phyloP scores from a whole-genome alignment of 2,797 vertebrate genomes.

The Liasis olivaceus region DNA sequence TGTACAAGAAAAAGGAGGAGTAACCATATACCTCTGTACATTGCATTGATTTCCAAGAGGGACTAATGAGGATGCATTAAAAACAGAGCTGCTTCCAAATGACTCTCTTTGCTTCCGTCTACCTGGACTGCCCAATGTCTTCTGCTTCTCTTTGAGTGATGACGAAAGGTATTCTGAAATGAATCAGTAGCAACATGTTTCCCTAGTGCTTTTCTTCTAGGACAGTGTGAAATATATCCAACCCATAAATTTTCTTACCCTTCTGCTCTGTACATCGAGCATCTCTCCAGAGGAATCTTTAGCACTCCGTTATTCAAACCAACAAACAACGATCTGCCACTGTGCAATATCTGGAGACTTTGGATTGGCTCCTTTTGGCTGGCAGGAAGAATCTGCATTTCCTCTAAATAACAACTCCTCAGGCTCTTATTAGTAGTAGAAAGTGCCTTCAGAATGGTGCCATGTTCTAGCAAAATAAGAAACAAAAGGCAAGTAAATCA shows the following conservation, averaged over 20 bases:
- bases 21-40: slow-evolving; percentile 10
- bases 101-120: slow-evolving; percentile 11
- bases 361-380: slow-evolving; percentile 87
- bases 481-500: slow-evolving; percentile 54
- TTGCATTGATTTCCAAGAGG: slow-evolving; percentile 30
- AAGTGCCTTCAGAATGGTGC: slow-evolving; percentile 94
- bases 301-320: slow-evolving; percentile 88
- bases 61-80: slow-evolving; percentile 28
- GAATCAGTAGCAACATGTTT: slow-evolving; percentile 39
- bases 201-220: slow-evolving; percentile 45
- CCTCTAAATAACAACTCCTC: slow-evolving; percentile 96
- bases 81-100: neutral
- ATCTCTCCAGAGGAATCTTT: slow-evolving; percentile 93
- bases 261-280: slow-evolving; percentile 87
- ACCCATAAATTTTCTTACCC: slow-evolving; percentile 79
- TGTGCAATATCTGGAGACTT: slow-evolving; percentile 94
- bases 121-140: slow-evolving; percentile 2
- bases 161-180: slow-evolving; percentile 41
- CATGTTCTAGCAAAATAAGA: slow-evolving; percentile 82
- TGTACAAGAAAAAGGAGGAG: neutral
- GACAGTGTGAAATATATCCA: slow-evolving; percentile 36
- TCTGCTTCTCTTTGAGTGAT: slow-evolving; percentile 15
- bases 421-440: slow-evolving; percentile 90
- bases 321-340: slow-evolving; percentile 91
- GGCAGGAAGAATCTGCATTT: slow-evolving; percentile 90